Evolutionary conservation across 2,113 vertebrate species (phyloP).

Genomic region (Antechinus flavipes): DNA sequence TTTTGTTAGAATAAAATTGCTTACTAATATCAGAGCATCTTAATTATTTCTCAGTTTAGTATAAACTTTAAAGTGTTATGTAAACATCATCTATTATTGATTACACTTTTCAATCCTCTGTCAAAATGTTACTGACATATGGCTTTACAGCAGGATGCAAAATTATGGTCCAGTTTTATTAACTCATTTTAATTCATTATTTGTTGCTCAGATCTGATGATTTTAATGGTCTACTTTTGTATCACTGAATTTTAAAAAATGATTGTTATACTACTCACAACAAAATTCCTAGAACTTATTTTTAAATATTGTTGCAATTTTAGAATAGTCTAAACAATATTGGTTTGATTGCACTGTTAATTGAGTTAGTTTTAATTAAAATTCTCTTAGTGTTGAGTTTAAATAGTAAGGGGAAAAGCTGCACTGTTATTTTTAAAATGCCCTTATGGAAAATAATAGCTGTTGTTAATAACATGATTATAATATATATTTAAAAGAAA

Average conservation of each 20-base stretch:
- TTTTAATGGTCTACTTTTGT: slow-evolving; percentile 76
- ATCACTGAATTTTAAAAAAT: slow-evolving; percentile 78
- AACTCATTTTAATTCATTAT: slow-evolving; percentile 76
- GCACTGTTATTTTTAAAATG: neutral
- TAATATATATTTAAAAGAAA: neutral
- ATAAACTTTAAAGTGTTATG: neutral
- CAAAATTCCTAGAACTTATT: slow-evolving; percentile 70
- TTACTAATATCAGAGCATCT: neutral
- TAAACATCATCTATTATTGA: neutral
- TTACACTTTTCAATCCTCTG: neutral
- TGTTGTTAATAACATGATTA: neutral
- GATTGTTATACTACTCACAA: slow-evolving; percentile 70
- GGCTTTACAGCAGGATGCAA: neutral
- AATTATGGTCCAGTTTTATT: slow-evolving; percentile 61
- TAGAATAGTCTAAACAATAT: slow-evolving; percentile 62
- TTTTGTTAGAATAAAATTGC: neutral
- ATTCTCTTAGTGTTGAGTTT: slow-evolving; percentile 43
- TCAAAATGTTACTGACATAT: neutral
- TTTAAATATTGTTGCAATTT: slow-evolving; percentile 60
- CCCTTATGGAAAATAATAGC: slow-evolving; percentile 25
- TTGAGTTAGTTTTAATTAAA: slow-evolving; percentile 44
- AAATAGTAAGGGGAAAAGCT: neutral
- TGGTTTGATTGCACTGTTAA: slow-evolving; percentile 66
- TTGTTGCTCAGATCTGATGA: slow-evolving; percentile 63
- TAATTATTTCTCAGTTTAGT: neutral